Base-by-base conservation (phyloP, 2,113 vertebrate genomes). In the Malurus cyaneus region DNA sequence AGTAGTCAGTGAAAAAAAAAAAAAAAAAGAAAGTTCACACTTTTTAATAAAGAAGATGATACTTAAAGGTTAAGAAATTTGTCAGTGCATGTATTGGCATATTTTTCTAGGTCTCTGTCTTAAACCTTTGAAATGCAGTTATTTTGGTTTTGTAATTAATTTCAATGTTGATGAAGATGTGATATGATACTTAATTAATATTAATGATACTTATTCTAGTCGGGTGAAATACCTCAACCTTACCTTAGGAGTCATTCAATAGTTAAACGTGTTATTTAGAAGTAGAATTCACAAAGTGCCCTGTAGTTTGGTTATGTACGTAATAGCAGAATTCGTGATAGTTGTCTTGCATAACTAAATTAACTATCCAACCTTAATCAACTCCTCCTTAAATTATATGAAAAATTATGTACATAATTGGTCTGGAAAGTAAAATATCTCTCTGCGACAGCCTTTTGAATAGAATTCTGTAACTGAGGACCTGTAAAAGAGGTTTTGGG, bases 231-330 rank as follows among this genome's bases (percentile, higher is more conserved):
- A 34, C 7, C 7, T 87, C 42, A 59, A n/a, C 13, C 10, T 70
- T 80, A 41, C 15, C 14, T 57, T 60, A 82, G 47, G 49, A 69
- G 3, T 64, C 14, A 76, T 60, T 49, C 60, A 60, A 24, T n/a
- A 46, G 21, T 49, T 65, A 36, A 69, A 92, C 36, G 10, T 7
- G 6, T 42, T 64, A 34, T 47, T 69, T 81, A 65, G 78, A 80
- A 46, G 26, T 53, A 61, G 32, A 86, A 59, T 80, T 80, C 5
- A 21, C 31, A 50, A n/a, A n/a, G 5, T 59, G 12, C 12, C n/a
- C 3, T 71, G 0, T 66, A 74, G 7, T 19, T n/a, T 47, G 26
- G 5, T 61, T 86, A 41, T 20, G 20, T 81, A 0, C 3, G 3
- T 70, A 26, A 23, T 28, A 77, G 29, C 31, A 62, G 39, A 72